These are phyloP conservation scores for Caradrina kadenii DNA, from an alignment of 2,888 invertebrate genomes.

Conservation along the genomic window DNA sequence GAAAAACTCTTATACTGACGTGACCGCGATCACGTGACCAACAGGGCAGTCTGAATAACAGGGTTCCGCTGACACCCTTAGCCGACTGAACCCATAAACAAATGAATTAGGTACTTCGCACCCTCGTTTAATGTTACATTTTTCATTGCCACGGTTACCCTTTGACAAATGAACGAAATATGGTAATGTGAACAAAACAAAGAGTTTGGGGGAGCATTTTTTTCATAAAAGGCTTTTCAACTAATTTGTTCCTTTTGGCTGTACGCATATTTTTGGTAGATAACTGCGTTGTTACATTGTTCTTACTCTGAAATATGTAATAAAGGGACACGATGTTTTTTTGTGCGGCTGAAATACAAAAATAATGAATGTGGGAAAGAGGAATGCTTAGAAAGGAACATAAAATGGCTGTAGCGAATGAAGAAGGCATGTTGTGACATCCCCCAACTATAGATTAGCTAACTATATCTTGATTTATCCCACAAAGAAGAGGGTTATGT, in stretches of 20 bases:
- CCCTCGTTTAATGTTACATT: conserved; percentile 46
- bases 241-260: conserved; percentile 53
- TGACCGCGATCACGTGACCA: no score
- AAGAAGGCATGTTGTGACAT: no score
- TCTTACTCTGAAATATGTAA: conserved; percentile 9
- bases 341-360: background rate
- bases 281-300: conserved; percentile 34
- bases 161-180: conserved; percentile 60
- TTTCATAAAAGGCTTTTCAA: conserved; percentile 44
- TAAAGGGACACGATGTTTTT: background rate
- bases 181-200: conserved; percentile 54
- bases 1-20: no score
- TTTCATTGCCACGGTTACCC: conserved; percentile 50
- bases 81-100: conserved; percentile 4
- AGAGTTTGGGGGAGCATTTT: conserved; percentile 34
- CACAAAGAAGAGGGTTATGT: no score
- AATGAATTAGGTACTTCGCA: conserved; percentile 36
- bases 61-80: no score
- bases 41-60: no score
- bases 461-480: no score
- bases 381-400: no score
- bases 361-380: no score
- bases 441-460: no score
- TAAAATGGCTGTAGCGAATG: no score
- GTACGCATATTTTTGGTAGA: conserved; percentile 38